A percentile compares a stretch with the other conserved stretches of the same genome.
phyloP scores from a whole-genome alignment of 2,113 vertebrate species.

The Xiphophorus maculatus region DNA sequence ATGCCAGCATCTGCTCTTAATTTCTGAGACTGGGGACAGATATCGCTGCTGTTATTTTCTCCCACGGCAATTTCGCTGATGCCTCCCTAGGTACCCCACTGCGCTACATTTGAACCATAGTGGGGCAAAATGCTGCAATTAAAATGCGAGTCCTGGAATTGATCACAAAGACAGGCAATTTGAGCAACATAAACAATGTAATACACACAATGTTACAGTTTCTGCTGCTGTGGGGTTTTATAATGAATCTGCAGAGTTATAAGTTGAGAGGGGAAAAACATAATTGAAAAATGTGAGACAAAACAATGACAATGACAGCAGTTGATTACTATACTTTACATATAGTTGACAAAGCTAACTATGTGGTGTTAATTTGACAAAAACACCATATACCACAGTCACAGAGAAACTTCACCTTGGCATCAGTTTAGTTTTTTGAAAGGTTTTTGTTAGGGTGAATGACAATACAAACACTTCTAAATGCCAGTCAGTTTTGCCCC shows the following conservation, averaged over 20 bases:
- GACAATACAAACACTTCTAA: not conserved
- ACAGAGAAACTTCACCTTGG: not conserved
- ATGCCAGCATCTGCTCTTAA: constrained; percentile 77
- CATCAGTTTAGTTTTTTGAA: not conserved
- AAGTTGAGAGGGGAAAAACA: constrained; percentile 11
- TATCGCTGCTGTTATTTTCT: constrained; percentile 74
- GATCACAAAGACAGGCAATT: constrained; percentile 61
- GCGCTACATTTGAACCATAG: constrained; percentile 74
- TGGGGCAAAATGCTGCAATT: constrained; percentile 69
- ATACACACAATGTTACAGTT: constrained; percentile 35
- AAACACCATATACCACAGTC: too few species aligned
- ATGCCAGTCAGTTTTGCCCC: not conserved
- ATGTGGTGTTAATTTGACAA: too few species aligned
- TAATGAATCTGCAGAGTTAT: constrained; percentile 20
- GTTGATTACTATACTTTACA: not conserved
- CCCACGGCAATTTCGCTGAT: constrained; percentile 68
- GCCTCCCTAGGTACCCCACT: constrained; percentile 71
- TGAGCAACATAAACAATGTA: constrained; percentile 48
- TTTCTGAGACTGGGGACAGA: constrained; percentile 70
- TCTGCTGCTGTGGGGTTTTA: constrained; percentile 22
- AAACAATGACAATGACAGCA: constrained; percentile 9
- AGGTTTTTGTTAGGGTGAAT: not conserved
- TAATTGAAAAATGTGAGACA: constrained; percentile 47
- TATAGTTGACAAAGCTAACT: too few species aligned
- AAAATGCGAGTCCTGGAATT: constrained; percentile 65